phyloP scores from a whole-genome alignment of 2,797 vertebrate species.

The Lophius americanus region DNA sequence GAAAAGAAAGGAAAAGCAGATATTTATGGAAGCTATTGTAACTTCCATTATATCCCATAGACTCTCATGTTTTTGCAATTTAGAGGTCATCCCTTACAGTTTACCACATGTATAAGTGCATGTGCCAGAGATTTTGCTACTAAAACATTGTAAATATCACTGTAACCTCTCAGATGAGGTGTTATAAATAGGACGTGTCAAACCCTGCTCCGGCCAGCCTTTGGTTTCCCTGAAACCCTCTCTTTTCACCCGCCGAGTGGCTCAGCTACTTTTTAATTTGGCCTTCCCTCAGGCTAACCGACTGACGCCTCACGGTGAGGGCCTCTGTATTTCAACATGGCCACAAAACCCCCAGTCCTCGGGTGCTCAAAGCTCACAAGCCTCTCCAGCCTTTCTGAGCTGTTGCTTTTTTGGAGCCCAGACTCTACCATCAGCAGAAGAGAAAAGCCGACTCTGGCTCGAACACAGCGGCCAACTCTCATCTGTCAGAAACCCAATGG shows the following conservation, averaged over 20 bases:
- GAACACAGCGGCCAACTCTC: constrained; percentile 82
- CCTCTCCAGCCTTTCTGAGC: constrained; percentile 59
- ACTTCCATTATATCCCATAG: constrained; percentile 65
- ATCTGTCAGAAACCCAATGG: constrained; percentile 82
- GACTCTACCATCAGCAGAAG: constrained; percentile 86
- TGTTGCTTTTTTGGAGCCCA: constrained; percentile 82
- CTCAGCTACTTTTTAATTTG: constrained; percentile 92
- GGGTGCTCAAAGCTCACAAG: constrained; percentile 66
- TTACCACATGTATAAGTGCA: constrained; percentile 57
- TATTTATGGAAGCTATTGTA: constrained; percentile 79
- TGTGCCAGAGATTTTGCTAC: constrained; percentile 63
- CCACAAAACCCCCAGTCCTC: constrained; percentile 88
- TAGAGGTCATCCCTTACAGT: constrained; percentile 76
- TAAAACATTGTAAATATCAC: constrained; percentile 78
- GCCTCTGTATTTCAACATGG: constrained; percentile 91
- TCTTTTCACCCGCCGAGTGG: constrained; percentile 80
- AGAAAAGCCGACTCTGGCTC: constrained; percentile 73
- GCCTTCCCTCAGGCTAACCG: constrained; percentile 87
- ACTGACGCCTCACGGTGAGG: constrained; percentile 92
- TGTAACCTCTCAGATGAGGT: constrained; percentile 82
- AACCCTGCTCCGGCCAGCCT: constrained; percentile 79
- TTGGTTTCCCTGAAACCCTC: constrained; percentile 84
- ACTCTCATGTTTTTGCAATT: constrained; percentile 75
- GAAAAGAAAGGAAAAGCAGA: constrained; percentile 57
- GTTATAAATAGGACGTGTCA: constrained; percentile 95